A percentile compares a stretch with the other conserved stretches of the same genome.
phyloP scores from a whole-genome alignment of 2,888 invertebrate genomes.

The Dione juno region DNA sequence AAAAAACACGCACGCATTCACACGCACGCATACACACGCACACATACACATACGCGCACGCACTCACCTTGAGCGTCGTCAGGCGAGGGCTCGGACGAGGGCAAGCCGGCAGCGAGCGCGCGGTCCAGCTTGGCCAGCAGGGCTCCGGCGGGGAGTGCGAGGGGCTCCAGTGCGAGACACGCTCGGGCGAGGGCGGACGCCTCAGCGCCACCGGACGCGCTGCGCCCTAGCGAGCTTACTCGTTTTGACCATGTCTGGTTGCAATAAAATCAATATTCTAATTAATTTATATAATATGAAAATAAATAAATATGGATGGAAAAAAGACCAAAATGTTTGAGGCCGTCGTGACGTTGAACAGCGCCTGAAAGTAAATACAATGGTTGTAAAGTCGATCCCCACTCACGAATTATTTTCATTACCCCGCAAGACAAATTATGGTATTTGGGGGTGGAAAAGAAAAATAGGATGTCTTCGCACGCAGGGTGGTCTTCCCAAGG shows the following conservation, averaged over 20 bases:
- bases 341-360: too few species aligned
- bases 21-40: background rate
- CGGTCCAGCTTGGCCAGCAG: constrained; percentile 87
- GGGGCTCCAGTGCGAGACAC: constrained; percentile 88
- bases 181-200: constrained; percentile 75
- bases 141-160: constrained; percentile 92
- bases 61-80: background rate
- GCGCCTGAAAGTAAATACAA: too few species aligned
- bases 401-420: too few species aligned
- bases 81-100: constrained; percentile 22
- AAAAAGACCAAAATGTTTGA: too few species aligned
- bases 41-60: background rate
- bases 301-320: too few species aligned
- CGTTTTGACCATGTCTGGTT: constrained; percentile 69
- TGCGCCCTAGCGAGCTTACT: constrained; percentile 55
- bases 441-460: too few species aligned
- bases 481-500: too few species aligned
- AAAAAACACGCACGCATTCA: background rate
- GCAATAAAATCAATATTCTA: too few species aligned
- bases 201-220: constrained; percentile 56
- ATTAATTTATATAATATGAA: too few species aligned
- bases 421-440: too few species aligned
- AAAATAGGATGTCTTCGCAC: too few species aligned
- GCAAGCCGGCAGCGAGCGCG: constrained; percentile 85
- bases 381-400: too few species aligned